A percentile compares a stretch with the other conserved stretches of the same genome.
phyloP scores from a whole-genome alignment of 2,888 invertebrate genomes.

The Polyploca ridens region DNA sequence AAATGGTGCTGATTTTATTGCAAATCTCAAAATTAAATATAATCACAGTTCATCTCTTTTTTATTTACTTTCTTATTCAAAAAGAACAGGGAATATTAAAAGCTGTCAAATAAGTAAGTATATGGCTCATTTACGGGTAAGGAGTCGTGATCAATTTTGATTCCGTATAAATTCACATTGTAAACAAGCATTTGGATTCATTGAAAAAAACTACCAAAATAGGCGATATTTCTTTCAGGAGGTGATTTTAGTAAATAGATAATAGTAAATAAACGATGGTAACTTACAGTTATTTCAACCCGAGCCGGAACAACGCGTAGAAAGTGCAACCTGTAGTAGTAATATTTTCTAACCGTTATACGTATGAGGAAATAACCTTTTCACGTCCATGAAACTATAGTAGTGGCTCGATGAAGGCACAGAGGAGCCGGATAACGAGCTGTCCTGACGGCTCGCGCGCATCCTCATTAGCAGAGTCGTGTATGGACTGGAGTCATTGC shows the following conservation, averaged over 20 bases:
- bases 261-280: too few relatives aligned
- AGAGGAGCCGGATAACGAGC: slow-evolving; percentile 26
- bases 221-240: background rate
- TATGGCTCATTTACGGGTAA: too few relatives aligned
- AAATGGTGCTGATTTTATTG: background rate
- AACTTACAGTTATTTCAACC: background rate
- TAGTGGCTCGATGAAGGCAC: slow-evolving; percentile 6
- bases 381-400: background rate
- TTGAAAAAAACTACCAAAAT: background rate
- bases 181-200: too few relatives aligned
- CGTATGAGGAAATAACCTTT: background rate
- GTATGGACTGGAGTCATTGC: slow-evolving; percentile 56
- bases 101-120: too few relatives aligned
- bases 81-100: too few relatives aligned
- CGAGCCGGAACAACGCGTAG: background rate
- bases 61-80: too few relatives aligned
- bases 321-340: background rate
- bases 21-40: too few relatives aligned
- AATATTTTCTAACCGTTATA: background rate
- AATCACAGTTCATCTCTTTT: too few relatives aligned
- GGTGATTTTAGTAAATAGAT: too few relatives aligned
- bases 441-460: slow-evolving; percentile 38
- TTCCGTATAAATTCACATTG: too few relatives aligned
- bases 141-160: too few relatives aligned
- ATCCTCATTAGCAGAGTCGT: slow-evolving; percentile 49